Percentiles rank a stretch among this genome's conserved stretches.
Conservation (phyloP, 2,113 vertebrate species). For the Gambusia holbrooki region DNA sequence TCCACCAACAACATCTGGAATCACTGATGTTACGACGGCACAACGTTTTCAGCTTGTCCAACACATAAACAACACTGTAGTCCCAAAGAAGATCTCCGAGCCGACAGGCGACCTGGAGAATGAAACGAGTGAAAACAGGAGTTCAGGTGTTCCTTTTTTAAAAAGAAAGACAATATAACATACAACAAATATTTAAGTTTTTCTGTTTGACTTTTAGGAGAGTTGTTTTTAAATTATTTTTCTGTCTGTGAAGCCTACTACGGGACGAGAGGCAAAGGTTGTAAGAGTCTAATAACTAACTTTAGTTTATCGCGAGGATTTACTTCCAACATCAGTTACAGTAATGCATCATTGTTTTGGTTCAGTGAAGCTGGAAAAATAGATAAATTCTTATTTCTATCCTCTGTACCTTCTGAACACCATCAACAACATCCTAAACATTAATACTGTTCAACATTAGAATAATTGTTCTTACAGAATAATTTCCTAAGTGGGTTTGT, state of each 20-base stretch:
- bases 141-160: no score
- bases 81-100: slow-evolving; percentile 76
- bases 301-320: neutral
- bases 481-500: neutral
- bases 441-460: no score
- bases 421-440: neutral
- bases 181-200: no score
- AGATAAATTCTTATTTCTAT: neutral
- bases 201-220: no score
- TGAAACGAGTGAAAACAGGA: neutral
- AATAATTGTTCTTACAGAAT: no score
- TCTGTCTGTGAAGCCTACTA: no score
- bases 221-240: no score
- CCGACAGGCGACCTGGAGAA: slow-evolving; percentile 80
- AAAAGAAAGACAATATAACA: neutral
- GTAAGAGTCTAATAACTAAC: neutral
- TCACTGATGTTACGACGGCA: slow-evolving; percentile 56
- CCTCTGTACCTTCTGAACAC: neutral
- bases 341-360: neutral
- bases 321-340: neutral
- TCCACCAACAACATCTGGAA: slow-evolving; percentile 52
- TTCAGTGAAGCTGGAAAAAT: neutral
- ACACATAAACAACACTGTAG: slow-evolving; percentile 83
- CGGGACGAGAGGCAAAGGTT: no score
- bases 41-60: slow-evolving; percentile 76